Evolutionary conservation across 2,888 invertebrate species (phyloP), one percentile per base, ranked within the genome.

Genomic region (Eretmocerus hayati): DNA sequence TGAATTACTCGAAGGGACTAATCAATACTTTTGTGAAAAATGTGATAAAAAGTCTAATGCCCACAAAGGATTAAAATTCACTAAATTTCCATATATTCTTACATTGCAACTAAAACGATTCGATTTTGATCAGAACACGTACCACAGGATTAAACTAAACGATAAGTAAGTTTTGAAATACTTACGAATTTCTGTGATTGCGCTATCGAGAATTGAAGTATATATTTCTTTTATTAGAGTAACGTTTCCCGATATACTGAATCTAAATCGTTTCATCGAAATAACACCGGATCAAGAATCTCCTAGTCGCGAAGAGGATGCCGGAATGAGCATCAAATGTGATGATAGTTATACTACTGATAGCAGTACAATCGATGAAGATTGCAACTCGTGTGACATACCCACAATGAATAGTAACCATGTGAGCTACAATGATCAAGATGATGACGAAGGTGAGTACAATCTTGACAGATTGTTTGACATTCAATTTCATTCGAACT

Each of bases 41-140:
- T 92, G 92, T 72, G 79, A 85, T 61, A 85, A 86, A 67, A 89
- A 89, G 65, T 89, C 89, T 66, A 84, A 91, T 69, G 91, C 91
- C 15, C 88, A 91, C 65, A 92, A 92, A 74, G 91, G 92, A 32
- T 74, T 92, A 42, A 88, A 89, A 67, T 90, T 92, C 67, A 81
- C 82, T 18, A 83, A 84, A 56, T 89, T 92, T 68, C 91, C 92
- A 0, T 91, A 92, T 68, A 76, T 93, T 52, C 73, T 92, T 39
- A 90, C 90, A 1, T 74, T 93, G 58, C 91, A 91, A 67, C 74
- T 93, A 61, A 92, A 91, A 67, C 78, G 92, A 52, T 92, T 92
- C 67, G 91, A 90, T 73, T 92, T 90, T 67, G 90, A 92, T 71
- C 89, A 88, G 64, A 80, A 77, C 58, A 87, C 87, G 5, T 81